These are phyloP conservation scores for Zingel zingel DNA, from an alignment of 2,113 vertebrate species.

Conservation along the genomic window DNA sequence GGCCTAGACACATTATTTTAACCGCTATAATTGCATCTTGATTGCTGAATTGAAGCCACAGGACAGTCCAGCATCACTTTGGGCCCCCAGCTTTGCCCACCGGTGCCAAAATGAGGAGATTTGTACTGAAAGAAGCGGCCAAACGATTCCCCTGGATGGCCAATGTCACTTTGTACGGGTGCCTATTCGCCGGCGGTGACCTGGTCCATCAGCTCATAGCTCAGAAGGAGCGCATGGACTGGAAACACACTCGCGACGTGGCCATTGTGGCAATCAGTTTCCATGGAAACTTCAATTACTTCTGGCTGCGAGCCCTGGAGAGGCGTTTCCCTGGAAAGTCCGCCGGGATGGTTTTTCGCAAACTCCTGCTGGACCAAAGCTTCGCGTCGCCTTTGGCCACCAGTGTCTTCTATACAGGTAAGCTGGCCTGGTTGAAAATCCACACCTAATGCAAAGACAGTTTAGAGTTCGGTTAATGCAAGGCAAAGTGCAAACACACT, in stretches of 20 bases:
- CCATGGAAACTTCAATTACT: slow-evolving; percentile 92
- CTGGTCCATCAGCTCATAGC: slow-evolving; percentile 86
- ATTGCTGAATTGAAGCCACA: slow-evolving; percentile 13
- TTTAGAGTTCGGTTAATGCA: neutral
- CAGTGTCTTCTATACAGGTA: slow-evolving; percentile 90
- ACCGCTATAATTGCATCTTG: slow-evolving; percentile 25
- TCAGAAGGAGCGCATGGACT: slow-evolving; percentile 83
- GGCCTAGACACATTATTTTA: slow-evolving; percentile 20
- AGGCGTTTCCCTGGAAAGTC: slow-evolving; percentile 88
- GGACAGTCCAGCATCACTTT: neutral
- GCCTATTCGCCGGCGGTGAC: slow-evolving; percentile 89
- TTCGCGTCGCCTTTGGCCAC: slow-evolving; percentile 87
- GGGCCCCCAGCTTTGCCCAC: neutral
- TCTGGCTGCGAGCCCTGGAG: slow-evolving; percentile 90
- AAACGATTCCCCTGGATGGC: slow-evolving; percentile 88
- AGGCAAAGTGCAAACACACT: too few species aligned
- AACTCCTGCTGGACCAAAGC: slow-evolving; percentile 90
- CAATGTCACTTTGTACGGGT: slow-evolving; percentile 88
- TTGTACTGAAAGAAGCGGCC: slow-evolving; percentile 74
- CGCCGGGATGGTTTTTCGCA: slow-evolving; percentile 83
- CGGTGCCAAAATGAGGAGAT: slow-evolving; percentile 68
- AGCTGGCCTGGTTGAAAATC: neutral
- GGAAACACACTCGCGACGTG: slow-evolving; percentile 89
- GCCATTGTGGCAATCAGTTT: slow-evolving; percentile 88
- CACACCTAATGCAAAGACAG: neutral